Evolutionary conservation across 1,140 invertebrate genomes (phyloP), one percentile per base, ranked within the genome.

Genomic region (Latrodectus geometricus): DNA sequence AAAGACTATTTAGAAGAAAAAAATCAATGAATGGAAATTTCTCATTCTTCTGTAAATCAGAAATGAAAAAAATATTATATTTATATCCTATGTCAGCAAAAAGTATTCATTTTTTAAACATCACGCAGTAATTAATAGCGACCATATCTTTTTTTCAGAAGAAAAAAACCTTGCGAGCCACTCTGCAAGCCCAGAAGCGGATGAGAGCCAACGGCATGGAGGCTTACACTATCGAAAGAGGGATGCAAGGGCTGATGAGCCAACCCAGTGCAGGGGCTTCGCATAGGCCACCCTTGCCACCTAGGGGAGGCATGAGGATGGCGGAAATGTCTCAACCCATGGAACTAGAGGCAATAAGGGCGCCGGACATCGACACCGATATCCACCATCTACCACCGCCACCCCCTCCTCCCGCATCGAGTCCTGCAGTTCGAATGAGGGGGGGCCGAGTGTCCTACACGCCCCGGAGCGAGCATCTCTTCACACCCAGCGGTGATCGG

Each of bases 101-200:
- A 35, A 35, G 35, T 35, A 35, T 35, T 35, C 1, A 35, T 35
- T 3, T 35, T 35, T 1, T 35, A 35, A 5, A 35, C 35, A 35
- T 35, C 5, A 35, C 35, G 5, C 1, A 3, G 35, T 5, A 35
- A 5, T 35, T 35, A 35, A 35, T 5, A 3, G 35, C 35, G 35
- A 35, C 35, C 35, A 5, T 35, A 5, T 35, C 35, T 35, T 35
- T 35, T n/a, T 35, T 35, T 35, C 92, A 96, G 95, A 96, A 96
- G 92, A 96, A 96, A 90, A 96, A 96, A 90, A 95, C 94, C 0
- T 91, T 96, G 86, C 92, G 95, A 88, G 94, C 95, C 15, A 94
- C 95, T 11, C 93, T 95, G 88, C 93, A 95, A 89, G 94, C 94
- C 74, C 94, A 95, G 88, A 94, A 95, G 88, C 93, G 95, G 69